A percentile compares a stretch with the other conserved stretches of the same genome.
Conservation (phyloP, 2,888 invertebrate genomes). For the Amblyjoppa proteus region DNA sequence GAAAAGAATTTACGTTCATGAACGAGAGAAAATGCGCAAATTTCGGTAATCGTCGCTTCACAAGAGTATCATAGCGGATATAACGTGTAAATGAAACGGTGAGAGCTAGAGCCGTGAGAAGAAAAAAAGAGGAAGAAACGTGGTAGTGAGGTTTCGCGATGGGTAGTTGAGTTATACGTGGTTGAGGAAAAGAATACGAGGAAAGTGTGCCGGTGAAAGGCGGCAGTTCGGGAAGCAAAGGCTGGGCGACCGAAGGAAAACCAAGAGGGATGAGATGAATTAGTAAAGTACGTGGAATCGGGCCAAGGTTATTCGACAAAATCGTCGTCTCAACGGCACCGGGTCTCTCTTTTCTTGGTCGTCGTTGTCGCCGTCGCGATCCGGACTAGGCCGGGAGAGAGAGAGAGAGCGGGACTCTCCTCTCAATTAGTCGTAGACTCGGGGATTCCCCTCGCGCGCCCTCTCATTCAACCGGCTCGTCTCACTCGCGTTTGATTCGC, state of each 20-base stretch:
- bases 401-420: slow-evolving; percentile 50
- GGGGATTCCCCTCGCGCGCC: slow-evolving; percentile 30
- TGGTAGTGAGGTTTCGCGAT: not conserved
- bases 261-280: slow-evolving; percentile 54
- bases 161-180: slow-evolving; percentile 34
- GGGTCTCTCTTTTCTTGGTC: slow-evolving; percentile 68
- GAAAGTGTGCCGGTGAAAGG: slow-evolving; percentile 44
- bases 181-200: slow-evolving; percentile 35
- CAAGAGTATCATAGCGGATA: too few species aligned
- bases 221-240: slow-evolving; percentile 35
- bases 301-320: slow-evolving; percentile 68
- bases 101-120: not conserved
- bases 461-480: slow-evolving; percentile 55
- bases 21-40: not conserved
- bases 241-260: slow-evolving; percentile 44
- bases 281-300: slow-evolving; percentile 54
- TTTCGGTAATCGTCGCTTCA: not conserved
- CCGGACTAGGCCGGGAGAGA: slow-evolving; percentile 34
- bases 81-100: slow-evolving; percentile 18
- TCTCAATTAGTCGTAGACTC: slow-evolving; percentile 66
- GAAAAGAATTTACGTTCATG: not conserved
- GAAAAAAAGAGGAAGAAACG: slow-evolving; percentile 31
- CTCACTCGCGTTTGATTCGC: slow-evolving; percentile 48
- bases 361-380: slow-evolving; percentile 41
- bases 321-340: slow-evolving; percentile 64